phyloP scores from a whole-genome alignment of 2,888 invertebrate species.

The Terebella lapidaria region DNA sequence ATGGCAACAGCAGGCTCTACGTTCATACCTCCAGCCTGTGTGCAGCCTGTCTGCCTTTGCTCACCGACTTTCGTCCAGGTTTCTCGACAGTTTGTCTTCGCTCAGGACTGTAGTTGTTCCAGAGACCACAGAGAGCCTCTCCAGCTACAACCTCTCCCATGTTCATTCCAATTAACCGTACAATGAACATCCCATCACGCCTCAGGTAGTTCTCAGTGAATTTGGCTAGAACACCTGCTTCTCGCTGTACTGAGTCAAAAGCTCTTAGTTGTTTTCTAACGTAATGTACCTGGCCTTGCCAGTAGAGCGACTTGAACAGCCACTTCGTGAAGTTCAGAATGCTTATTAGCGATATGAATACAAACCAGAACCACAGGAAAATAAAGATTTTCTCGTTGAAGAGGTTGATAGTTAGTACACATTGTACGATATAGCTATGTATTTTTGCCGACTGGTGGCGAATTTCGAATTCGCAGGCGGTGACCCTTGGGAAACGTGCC shows the following conservation, averaged over 20 bases:
- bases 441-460: conserved; percentile 30
- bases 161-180: conserved; percentile 32
- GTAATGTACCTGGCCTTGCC: conserved; percentile 32
- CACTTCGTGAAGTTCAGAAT: conserved; percentile 28
- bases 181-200: conserved; percentile 32
- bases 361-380: conserved; percentile 36
- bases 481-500: conserved; percentile 49
- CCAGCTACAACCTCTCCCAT: conserved; percentile 35
- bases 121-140: conserved; percentile 32
- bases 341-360: conserved; percentile 30
- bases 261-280: conserved; percentile 29
- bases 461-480: conserved; percentile 52
- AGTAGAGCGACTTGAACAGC: conserved; percentile 30
- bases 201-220: conserved; percentile 35
- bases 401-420: conserved; percentile 33
- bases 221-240: conserved; percentile 29
- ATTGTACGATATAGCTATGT: conserved; percentile 34
- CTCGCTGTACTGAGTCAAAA: conserved; percentile 28
- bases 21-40: conserved; percentile 25
- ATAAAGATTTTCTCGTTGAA: conserved; percentile 38
- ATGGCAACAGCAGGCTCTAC: not conserved
- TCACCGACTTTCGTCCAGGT: conserved; percentile 24
- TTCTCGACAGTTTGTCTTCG: conserved; percentile 28
- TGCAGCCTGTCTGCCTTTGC: conserved; percentile 16
- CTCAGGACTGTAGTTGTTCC: conserved; percentile 35